Evolutionary conservation across 64 coral and sea anemone species (phyloP), one percentile per base, ranked within the genome.

Genomic region (Trachythela sp.): DNA sequence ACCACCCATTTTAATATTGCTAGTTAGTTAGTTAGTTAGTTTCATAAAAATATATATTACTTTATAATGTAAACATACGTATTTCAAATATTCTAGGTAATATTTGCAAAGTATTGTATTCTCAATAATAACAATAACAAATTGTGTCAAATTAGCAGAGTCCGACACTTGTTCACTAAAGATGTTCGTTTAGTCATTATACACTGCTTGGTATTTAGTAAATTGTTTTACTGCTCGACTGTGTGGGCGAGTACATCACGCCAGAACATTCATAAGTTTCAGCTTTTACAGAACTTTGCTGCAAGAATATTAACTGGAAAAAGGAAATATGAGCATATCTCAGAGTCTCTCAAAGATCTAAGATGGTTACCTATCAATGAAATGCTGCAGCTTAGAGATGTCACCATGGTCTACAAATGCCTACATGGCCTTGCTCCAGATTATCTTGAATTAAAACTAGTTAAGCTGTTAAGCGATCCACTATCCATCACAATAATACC

Each of bases 381-480:
- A 20, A 15, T 51, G 15, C 84, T 85, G 43, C 37, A 84, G 37
- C 83, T 84, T 43, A 42, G 83, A 84, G 83, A 84, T 29, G 83
- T 84, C 39, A 84, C 83, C 83, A 84, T 84, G 83, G 14, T 84
- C 15, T 84, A 36, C 83, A 84, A 84, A 40, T 84, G 83, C 17
- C 37, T 84, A 13, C 15, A 84, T 27, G 56, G 56, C 18, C 56
- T 59, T 20, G 54, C 54, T 17, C 54, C 54, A 59, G 2, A 17
- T 20, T 84, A 84, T 35, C 37, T 84, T 13, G 14, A 35, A n/a
- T 40, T 33, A 8, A 84, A 84, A 36, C 40, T 84, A 41, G n/a
- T n/a, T n/a, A n/a, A n/a, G n/a, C n/a, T n/a, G 83, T 22, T 40
- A 84, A 84, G 40, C 83, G 83, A 2, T n/a, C 1, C 6, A 36